These are phyloP conservation scores for Drosophila melanica DNA, from an alignment of 1,140 invertebrate genomes.

Conservation along the genomic window DNA sequence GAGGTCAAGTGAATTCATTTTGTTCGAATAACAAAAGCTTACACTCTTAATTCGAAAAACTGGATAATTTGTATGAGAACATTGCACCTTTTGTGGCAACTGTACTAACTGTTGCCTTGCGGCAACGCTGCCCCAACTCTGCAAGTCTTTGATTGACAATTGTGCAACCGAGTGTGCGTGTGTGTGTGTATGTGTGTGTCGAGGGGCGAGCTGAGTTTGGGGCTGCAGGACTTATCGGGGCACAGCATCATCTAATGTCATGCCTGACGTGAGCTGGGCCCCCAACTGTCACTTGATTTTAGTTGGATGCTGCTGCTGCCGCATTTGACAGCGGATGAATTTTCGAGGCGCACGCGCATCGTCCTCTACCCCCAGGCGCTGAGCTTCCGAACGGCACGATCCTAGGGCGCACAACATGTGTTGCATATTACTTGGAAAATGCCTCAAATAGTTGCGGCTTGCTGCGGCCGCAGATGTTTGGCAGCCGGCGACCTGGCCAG, in stretches of 20 bases:
- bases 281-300: constrained; percentile 44
- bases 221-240: constrained; percentile 34
- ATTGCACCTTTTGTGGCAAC: constrained; percentile 27
- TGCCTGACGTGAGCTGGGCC: constrained; percentile 37
- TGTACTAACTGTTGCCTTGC: constrained; percentile 30
- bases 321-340: constrained; percentile 35
- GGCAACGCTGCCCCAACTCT: constrained; percentile 1
- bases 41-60: not conserved
- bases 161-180: constrained; percentile 28
- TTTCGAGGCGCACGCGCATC: constrained; percentile 47
- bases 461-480: constrained; percentile 52
- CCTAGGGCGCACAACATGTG: constrained; percentile 35
- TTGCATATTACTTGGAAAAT: constrained; percentile 63
- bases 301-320: constrained; percentile 8
- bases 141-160: constrained; percentile 41
- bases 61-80: not conserved
- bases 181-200: too few species aligned
- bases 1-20: constrained; percentile 9
- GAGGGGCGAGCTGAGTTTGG: constrained; percentile 1
- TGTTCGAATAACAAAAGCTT: not conserved
- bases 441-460: constrained; percentile 49
- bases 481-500: constrained; percentile 17
- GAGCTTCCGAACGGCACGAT: not conserved
- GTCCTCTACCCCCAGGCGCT: not conserved
- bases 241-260: constrained; percentile 48